Percentiles rank a stretch among this genome's conserved stretches.
Evolutionary conservation across 2,797 vertebrate genomes (phyloP).

Genomic region (Sebastes elongatus): DNA sequence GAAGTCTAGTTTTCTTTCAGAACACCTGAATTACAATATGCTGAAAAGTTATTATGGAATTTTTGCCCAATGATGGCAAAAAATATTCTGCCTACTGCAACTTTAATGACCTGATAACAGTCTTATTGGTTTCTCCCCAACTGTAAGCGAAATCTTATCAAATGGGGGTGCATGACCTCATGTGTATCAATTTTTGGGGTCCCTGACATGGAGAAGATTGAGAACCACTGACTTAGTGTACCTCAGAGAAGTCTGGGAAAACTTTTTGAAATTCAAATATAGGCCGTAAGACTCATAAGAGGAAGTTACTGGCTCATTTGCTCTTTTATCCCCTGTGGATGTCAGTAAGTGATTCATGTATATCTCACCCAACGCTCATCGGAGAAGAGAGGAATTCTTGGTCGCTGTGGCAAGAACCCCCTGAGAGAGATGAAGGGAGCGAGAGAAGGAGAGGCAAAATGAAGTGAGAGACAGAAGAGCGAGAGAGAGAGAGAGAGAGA

Average conservation of each 20-base stretch:
- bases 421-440: slow-evolving; percentile 18
- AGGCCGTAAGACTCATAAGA: neutral
- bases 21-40: no score
- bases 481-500: neutral
- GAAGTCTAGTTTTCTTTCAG: no score
- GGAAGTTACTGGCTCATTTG: neutral
- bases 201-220: neutral
- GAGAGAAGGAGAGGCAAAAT: slow-evolving; percentile 17
- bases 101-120: no score
- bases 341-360: slow-evolving; percentile 27
- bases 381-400: slow-evolving; percentile 23
- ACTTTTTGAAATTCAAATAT: neutral
- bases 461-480: slow-evolving; percentile 4
- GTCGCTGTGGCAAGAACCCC: slow-evolving; percentile 16
- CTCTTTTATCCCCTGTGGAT: neutral
- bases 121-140: no score
- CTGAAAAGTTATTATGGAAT: no score
- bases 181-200: neutral
- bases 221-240: neutral
- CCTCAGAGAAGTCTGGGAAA: neutral
- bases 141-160: no score
- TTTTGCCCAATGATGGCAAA: no score
- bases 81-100: no score
- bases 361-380: slow-evolving; percentile 9
- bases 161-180: no score